phyloP scores from a whole-genome alignment of 2,888 invertebrate species.

The Heliconius hortense region DNA sequence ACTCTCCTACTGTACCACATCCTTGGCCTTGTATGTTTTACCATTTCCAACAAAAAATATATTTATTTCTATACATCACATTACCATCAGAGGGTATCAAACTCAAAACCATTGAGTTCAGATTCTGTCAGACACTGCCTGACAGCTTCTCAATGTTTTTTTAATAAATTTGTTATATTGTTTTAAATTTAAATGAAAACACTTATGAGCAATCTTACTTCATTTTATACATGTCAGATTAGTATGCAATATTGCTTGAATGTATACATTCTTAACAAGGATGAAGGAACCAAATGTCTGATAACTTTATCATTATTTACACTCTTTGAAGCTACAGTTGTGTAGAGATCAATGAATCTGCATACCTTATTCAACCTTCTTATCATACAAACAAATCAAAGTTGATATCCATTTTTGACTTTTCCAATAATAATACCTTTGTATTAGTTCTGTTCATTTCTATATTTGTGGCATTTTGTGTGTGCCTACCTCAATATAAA shows the following conservation, averaged over 20 bases:
- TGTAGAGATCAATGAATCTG: conserved; percentile 2
- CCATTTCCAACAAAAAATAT: too few species aligned
- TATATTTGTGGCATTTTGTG: too few species aligned
- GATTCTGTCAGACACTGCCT: too few species aligned
- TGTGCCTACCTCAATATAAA: too few species aligned
- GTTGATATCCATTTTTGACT: not conserved
- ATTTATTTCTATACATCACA: too few species aligned
- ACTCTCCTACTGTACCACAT: too few species aligned
- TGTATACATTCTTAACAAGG: conserved; percentile 10
- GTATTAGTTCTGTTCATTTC: too few species aligned
- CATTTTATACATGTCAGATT: not conserved
- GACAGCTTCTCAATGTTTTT: too few species aligned
- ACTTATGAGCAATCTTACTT: not conserved
- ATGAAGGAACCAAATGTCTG: not conserved
- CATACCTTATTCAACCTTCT: not conserved
- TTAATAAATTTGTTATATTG: too few species aligned
- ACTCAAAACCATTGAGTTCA: too few species aligned
- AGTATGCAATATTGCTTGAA: not conserved
- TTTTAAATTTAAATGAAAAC: not conserved
- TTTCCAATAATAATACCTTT: not conserved
- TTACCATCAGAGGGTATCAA: too few species aligned
- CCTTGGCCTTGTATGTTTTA: too few species aligned
- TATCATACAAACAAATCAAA: conserved; percentile 9
- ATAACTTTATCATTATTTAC: conserved; percentile 10
- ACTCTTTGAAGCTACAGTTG: not conserved